Conservation (phyloP, 2,888 invertebrate genomes). For the Ptychoptera albimana region DNA sequence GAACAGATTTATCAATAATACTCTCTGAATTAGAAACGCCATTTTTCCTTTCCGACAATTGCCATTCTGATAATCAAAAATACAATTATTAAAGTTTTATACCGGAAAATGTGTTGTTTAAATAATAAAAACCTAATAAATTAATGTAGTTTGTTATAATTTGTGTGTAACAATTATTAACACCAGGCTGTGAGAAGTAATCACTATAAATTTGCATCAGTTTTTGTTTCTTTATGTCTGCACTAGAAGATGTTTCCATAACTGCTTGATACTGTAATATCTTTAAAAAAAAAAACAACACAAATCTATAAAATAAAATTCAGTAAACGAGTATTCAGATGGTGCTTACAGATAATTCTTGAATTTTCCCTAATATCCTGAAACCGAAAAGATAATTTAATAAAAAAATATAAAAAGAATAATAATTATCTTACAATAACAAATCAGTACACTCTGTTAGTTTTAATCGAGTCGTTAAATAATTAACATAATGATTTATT, state of each 20-base stretch:
- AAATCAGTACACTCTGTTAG: slow-evolving; percentile 52
- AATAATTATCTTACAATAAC: slow-evolving; percentile 43
- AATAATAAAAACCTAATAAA: slow-evolving; percentile 23
- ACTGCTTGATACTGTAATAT: slow-evolving; percentile 29
- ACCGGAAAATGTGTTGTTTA: too few species aligned
- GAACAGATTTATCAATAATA: slow-evolving; percentile 18
- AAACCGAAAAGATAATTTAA: slow-evolving; percentile 15
- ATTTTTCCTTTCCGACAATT: slow-evolving; percentile 9
- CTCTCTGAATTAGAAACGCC: slow-evolving; percentile 6
- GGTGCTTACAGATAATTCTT: slow-evolving; percentile 47
- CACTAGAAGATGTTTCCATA: slow-evolving; percentile 18
- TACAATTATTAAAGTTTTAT: not conserved
- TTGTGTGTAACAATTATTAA: slow-evolving; percentile 29
- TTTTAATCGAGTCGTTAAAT: slow-evolving; percentile 49
- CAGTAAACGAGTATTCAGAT: not conserved
- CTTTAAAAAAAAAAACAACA: slow-evolving; percentile 18
- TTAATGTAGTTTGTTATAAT: slow-evolving; percentile 35
- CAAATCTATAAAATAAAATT: slow-evolving; percentile 1
- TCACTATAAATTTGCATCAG: slow-evolving; percentile 33
- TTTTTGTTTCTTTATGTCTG: slow-evolving; percentile 30
- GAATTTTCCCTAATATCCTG: slow-evolving; percentile 49
- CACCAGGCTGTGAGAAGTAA: slow-evolving; percentile 34
- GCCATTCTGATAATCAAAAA: slow-evolving; percentile 12
- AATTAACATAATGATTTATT: slow-evolving; percentile 55
- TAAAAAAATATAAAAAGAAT: not conserved